phyloP scores from a whole-genome alignment of 2,113 vertebrate species.

The Talpa occidentalis region DNA sequence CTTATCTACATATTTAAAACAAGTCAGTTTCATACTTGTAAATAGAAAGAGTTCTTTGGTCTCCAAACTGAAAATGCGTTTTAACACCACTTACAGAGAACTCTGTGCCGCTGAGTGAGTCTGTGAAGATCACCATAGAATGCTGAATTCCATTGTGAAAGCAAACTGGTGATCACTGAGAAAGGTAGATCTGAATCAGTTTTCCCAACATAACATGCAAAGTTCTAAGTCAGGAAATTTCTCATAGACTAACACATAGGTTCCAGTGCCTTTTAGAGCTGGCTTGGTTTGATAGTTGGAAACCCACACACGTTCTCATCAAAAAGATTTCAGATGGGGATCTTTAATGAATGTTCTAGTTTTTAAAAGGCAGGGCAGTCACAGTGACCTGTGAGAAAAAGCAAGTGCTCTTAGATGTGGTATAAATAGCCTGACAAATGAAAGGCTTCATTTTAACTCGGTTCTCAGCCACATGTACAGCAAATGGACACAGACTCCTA shows the following conservation, averaged over 20 bases:
- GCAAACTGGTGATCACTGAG: background rate
- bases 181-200: background rate
- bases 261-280: background rate
- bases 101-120: background rate
- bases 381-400: conserved; percentile 5
- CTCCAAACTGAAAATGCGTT: conserved; percentile 6
- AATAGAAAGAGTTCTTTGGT: conserved; percentile 55
- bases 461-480: background rate
- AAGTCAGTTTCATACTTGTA: conserved; percentile 40
- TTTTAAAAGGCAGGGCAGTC: background rate
- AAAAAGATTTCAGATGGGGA: background rate
- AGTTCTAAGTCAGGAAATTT: background rate
- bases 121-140: background rate
- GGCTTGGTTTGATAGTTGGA: background rate
- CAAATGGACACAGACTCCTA: background rate
- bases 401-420: background rate
- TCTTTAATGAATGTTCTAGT: background rate
- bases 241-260: background rate
- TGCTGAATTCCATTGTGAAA: background rate
- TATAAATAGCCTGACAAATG: background rate
- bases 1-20: conserved; percentile 9
- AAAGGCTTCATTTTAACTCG: background rate
- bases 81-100: background rate
- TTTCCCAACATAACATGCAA: background rate
- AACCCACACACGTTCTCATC: background rate